Evolutionary conservation across 2,797 vertebrate genomes (phyloP).

Genomic region (Acestrorhynchus altus): DNA sequence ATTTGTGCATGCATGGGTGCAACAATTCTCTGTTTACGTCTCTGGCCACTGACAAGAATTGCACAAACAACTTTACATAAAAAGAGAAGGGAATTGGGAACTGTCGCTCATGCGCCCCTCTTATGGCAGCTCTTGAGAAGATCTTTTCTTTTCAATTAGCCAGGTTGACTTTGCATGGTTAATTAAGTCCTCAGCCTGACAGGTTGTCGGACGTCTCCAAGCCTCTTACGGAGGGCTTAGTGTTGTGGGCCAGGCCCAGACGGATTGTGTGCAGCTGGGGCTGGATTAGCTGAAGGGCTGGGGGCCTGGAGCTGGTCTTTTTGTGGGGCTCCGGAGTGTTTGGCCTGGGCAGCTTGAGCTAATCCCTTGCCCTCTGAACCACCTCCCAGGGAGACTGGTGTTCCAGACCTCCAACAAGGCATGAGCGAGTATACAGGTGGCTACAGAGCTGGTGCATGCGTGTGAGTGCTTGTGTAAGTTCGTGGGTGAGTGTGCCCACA

Average conservation of each 20-base stretch:
- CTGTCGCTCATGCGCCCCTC: conserved; percentile 55
- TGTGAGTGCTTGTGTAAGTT: neutral
- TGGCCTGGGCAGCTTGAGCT: conserved; percentile 74
- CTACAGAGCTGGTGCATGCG: conserved; percentile 48
- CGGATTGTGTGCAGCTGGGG: conserved; percentile 83
- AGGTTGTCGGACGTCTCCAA: conserved; percentile 81
- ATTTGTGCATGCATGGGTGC: neutral
- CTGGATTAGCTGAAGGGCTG: conserved; percentile 77
- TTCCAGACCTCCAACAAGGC: conserved; percentile 21
- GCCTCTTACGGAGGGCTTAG: conserved; percentile 78
- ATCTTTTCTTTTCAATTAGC: conserved; percentile 79
- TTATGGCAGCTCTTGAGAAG: conserved; percentile 60
- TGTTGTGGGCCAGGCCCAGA: conserved; percentile 72
- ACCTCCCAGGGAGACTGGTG: conserved; percentile 59
- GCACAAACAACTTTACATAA: neutral
- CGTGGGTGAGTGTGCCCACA: conserved; percentile 2
- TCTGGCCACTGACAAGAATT: neutral
- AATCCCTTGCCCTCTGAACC: conserved; percentile 74
- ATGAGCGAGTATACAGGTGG: conserved; percentile 29
- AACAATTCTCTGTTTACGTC: conserved; percentile 12
- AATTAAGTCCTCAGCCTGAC: conserved; percentile 83
- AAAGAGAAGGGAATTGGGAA: conserved; percentile 36
- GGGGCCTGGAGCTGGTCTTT: conserved; percentile 74
- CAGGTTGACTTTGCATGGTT: conserved; percentile 82
- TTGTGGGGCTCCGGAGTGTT: conserved; percentile 77